Conservation (phyloP, 2,797 vertebrate species). For the Coracias cyanogaster region DNA sequence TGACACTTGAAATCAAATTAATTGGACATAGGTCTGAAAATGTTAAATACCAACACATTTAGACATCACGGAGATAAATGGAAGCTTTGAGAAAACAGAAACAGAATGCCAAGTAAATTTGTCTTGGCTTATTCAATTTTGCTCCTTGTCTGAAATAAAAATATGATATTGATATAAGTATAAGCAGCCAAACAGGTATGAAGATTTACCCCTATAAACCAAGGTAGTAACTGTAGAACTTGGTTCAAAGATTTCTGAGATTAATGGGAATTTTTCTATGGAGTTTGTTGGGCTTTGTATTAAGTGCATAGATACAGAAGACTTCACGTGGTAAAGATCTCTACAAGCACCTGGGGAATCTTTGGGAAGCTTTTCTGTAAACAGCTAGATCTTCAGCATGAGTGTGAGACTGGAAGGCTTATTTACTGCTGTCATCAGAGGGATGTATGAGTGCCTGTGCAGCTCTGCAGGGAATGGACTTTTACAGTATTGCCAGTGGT, state of each 20-base stretch:
- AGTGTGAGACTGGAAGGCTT: neutral
- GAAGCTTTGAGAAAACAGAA: neutral
- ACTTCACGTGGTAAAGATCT: neutral
- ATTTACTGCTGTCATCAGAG: neutral
- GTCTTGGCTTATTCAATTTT: neutral
- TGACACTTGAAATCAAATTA: neutral
- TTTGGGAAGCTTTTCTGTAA: slow-evolving; percentile 13
- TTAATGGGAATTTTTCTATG: neutral
- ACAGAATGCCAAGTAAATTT: neutral
- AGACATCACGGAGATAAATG: neutral
- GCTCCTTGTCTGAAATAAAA: slow-evolving; percentile 30
- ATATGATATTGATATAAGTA: neutral
- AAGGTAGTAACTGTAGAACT: neutral
- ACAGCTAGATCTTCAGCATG: neutral
- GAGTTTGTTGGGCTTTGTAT: neutral
- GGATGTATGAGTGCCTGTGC: neutral
- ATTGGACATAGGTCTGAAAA: neutral
- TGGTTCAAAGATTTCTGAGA: neutral
- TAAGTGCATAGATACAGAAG: neutral
- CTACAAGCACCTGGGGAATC: neutral
- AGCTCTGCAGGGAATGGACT: neutral
- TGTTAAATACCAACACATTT: neutral
- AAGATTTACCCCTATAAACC: neutral
- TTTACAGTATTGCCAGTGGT: neutral
- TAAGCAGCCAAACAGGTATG: neutral